phyloP scores from a whole-genome alignment of 2,888 invertebrate species.

The Tenthredo livida region DNA sequence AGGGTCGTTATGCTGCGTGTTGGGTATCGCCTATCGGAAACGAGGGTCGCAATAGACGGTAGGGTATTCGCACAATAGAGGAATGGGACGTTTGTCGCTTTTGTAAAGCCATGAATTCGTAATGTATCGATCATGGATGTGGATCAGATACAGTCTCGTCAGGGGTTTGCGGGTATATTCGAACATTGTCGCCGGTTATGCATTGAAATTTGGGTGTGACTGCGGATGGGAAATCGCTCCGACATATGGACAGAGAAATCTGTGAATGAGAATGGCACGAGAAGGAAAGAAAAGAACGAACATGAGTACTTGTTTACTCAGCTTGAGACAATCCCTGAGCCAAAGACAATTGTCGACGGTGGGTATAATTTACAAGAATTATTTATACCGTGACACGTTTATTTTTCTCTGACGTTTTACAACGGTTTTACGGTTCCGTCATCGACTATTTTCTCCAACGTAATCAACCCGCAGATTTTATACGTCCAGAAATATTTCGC shows the following conservation, averaged over 20 bases:
- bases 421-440: background rate
- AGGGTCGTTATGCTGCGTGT: conserved; percentile 35
- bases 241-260: background rate
- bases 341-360: background rate
- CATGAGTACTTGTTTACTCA: background rate
- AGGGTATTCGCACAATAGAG: conserved; percentile 22
- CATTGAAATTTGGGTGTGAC: background rate
- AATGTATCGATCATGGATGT: conserved; percentile 43
- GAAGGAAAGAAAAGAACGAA: background rate
- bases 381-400: background rate
- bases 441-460: background rate
- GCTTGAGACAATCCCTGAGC: conserved; percentile 13
- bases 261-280: background rate
- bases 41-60: background rate
- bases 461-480: conserved; percentile 19
- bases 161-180: background rate
- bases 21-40: conserved; percentile 31
- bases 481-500: conserved; percentile 27
- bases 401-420: conserved; percentile 17
- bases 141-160: conserved; percentile 27
- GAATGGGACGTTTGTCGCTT: conserved; percentile 29
- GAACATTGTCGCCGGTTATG: background rate
- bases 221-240: background rate
- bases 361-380: background rate
- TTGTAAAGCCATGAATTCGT: conserved; percentile 41